phyloP scores from a whole-genome alignment of 2,113 vertebrate genomes.

The Scomber japonicus region DNA sequence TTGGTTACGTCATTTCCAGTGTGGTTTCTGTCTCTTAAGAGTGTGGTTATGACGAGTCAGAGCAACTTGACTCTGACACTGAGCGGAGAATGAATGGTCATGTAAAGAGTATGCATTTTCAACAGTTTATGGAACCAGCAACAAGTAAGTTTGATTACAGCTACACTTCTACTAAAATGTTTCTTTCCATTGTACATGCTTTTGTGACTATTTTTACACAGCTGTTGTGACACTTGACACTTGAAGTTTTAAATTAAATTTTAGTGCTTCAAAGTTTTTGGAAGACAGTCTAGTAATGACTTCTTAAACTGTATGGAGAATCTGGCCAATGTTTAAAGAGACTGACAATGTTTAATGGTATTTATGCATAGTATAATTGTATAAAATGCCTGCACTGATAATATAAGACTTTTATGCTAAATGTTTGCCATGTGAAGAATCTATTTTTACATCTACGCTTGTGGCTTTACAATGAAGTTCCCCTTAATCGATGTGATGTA shows the following conservation, averaged over 20 bases:
- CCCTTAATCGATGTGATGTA: conserved; percentile 38
- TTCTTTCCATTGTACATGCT: conserved; percentile 3
- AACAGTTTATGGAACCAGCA: conserved; percentile 69
- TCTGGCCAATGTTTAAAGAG: background rate
- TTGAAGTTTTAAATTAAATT: conserved; percentile 24
- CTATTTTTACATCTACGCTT: conserved; percentile 29
- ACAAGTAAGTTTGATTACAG: conserved; percentile 76
- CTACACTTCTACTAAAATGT: background rate
- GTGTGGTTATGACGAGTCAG: conserved; percentile 80
- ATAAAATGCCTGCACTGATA: background rate
- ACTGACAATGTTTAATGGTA: conserved; percentile 4
- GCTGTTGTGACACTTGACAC: conserved; percentile 35
- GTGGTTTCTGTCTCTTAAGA: conserved; percentile 83
- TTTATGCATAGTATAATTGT: background rate
- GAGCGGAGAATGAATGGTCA: conserved; percentile 83
- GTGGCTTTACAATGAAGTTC: conserved; percentile 50
- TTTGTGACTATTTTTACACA: conserved; percentile 15
- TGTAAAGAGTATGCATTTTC: conserved; percentile 81
- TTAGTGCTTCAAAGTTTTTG: background rate
- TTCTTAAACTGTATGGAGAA: background rate
- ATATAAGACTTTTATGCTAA: background rate
- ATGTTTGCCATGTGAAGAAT: background rate
- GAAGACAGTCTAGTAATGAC: background rate
- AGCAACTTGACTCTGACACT: conserved; percentile 72
- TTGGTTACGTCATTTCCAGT: conserved; percentile 86